Percentiles rank a stretch among this genome's conserved stretches.
Evolutionary conservation across 2,888 invertebrate genomes (phyloP).

Genomic region (Rhogogaster chlorosoma): DNA sequence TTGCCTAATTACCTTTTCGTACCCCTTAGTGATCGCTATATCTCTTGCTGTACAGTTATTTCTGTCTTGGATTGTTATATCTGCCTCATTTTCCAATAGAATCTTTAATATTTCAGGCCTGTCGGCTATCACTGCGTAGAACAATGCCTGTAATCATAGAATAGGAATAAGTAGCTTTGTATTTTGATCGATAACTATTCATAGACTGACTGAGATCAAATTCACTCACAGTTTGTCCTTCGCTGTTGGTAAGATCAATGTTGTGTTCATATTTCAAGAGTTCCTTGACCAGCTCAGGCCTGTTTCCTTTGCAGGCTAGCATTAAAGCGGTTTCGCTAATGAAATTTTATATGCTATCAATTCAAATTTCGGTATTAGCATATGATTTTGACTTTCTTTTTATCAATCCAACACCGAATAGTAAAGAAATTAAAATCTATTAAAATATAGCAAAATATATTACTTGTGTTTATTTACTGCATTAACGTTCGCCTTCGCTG

Average conservation of each 20-base stretch:
- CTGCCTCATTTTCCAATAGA: slow-evolving; percentile 80
- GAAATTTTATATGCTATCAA: not conserved
- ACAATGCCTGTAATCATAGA: slow-evolving; percentile 79
- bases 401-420: not conserved
- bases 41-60: slow-evolving; percentile 79
- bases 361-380: not conserved
- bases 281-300: slow-evolving; percentile 79
- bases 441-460: not conserved
- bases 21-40: slow-evolving; percentile 80
- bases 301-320: slow-evolving; percentile 82
- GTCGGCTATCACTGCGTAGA: slow-evolving; percentile 83
- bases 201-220: slow-evolving; percentile 1
- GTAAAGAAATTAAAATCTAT: not conserved
- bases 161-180: slow-evolving; percentile 16
- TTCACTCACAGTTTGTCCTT: slow-evolving; percentile 82
- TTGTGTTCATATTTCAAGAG: slow-evolving; percentile 80
- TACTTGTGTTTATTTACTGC: slow-evolving; percentile 78
- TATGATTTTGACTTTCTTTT: not conserved
- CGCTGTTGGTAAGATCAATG: slow-evolving; percentile 81
- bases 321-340: slow-evolving; percentile 82
- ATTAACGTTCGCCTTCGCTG: slow-evolving; percentile 80
- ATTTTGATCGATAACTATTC: not conserved
- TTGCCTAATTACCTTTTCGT: slow-evolving; percentile 74
- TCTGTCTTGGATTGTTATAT: slow-evolving; percentile 79
- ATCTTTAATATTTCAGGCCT: slow-evolving; percentile 80